Percentiles rank a stretch among this genome's conserved stretches.
Evolutionary conservation across 1,140 invertebrate species (phyloP).

Genomic region (Anastatus disparis): DNA sequence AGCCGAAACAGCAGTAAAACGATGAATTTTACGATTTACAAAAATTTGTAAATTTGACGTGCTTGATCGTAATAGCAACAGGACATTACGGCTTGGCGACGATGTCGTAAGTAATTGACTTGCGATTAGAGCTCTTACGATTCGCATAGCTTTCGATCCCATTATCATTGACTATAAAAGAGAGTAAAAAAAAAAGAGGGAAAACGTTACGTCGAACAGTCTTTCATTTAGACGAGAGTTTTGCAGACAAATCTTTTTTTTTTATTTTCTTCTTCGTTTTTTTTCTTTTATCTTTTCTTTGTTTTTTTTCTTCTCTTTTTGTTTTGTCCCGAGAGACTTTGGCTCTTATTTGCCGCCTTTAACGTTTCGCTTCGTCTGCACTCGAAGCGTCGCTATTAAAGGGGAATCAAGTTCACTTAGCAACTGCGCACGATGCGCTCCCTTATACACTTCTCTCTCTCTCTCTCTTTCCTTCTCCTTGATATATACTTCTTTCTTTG

Average conservation of each 20-base stretch:
- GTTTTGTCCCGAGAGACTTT: neutral
- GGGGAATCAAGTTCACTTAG: slow-evolving; percentile 9
- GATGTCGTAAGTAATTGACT: neutral
- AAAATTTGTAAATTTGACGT: neutral
- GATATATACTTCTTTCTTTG: neutral
- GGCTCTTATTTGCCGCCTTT: neutral
- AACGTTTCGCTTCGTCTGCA: neutral
- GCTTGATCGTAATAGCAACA: neutral
- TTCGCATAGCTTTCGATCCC: neutral
- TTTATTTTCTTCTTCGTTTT: too few relatives aligned
- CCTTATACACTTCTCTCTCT: neutral
- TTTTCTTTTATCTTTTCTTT: too few relatives aligned
- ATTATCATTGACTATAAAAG: neutral
- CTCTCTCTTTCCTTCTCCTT: neutral
- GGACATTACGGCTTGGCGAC: neutral
- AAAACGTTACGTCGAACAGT: neutral
- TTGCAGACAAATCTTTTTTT: too few relatives aligned
- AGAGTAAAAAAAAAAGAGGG: too few relatives aligned
- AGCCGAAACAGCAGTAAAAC: too few relatives aligned
- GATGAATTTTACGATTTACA: neutral
- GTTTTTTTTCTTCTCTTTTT: neutral
- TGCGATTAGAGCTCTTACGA: neutral
- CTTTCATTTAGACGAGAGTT: neutral
- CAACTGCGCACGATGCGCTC: neutral
- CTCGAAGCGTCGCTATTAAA: neutral